These are phyloP conservation scores for Rachycentron canadum DNA, from an alignment of 2,797 vertebrate genomes.

Conservation along the genomic window DNA sequence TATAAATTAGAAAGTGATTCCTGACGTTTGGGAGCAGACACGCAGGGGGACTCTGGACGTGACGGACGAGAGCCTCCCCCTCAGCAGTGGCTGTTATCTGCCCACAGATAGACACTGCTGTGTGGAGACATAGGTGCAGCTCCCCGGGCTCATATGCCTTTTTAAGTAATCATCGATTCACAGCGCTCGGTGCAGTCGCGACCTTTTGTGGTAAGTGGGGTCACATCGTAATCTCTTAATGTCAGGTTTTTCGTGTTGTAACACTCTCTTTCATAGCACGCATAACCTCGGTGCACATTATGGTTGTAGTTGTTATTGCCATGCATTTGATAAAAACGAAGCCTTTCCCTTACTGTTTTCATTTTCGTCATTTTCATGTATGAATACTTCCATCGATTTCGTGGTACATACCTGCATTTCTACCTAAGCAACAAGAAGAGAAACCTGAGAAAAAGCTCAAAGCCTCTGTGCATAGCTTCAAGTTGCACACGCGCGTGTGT, in stretches of 20 bases:
- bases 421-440: neutral
- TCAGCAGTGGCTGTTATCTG: too few relatives aligned
- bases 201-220: neutral
- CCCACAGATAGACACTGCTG: too few relatives aligned
- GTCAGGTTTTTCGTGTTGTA: neutral
- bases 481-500: too few relatives aligned
- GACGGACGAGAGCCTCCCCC: too few relatives aligned
- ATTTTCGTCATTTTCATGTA: too few relatives aligned
- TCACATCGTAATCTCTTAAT: neutral
- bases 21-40: neutral
- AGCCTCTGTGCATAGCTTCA: neutral
- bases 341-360: neutral
- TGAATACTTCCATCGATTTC: too few relatives aligned
- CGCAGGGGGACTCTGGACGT: neutral
- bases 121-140: neutral
- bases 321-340: too few relatives aligned
- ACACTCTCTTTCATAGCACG: neutral
- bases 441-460: neutral
- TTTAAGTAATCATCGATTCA: neutral
- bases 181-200: neutral
- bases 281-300: neutral
- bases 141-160: neutral
- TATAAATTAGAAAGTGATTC: rapidly evolving
- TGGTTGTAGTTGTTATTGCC: neutral
- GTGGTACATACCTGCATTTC: neutral